Evolutionary conservation across 2,113 vertebrate species (phyloP).

Genomic region (Eptesicus fuscus): DNA sequence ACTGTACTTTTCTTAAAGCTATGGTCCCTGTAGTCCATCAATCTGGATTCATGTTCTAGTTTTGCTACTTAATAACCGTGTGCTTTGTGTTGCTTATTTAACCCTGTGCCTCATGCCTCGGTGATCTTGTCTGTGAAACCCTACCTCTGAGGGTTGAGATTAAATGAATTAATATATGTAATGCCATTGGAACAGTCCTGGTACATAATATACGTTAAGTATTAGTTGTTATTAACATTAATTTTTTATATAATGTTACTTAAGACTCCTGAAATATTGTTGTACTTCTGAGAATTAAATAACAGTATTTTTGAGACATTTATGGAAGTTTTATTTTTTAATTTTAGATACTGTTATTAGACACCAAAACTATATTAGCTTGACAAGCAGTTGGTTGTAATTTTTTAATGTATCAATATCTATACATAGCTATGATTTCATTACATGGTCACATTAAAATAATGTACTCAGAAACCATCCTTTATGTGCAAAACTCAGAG

Average conservation of each 20-base stretch:
- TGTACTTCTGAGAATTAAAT: not conserved
- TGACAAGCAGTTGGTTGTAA: not conserved
- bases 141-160: not conserved
- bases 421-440: not conserved
- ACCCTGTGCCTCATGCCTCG: not conserved
- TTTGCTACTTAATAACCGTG: not conserved
- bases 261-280: not conserved
- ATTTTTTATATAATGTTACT: not conserved
- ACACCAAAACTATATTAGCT: not conserved
- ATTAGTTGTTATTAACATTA: not conserved
- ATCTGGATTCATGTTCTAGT: not conserved
- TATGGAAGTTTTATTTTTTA: not conserved
- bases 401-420: not conserved
- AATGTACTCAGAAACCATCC: not conserved
- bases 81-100: not conserved
- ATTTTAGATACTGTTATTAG: not conserved
- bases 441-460: not conserved
- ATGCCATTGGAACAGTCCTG: not conserved
- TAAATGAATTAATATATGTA: not conserved
- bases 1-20: not conserved
- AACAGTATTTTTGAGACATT: not conserved
- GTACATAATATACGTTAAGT: not conserved
- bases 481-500: conserved; percentile 25
- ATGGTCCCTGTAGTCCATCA: not conserved
- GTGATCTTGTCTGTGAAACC: not conserved